These are phyloP conservation scores for Sinocyclocheilus grahami DNA, from an alignment of 2,113 vertebrate species.

Conservation along the genomic window DNA sequence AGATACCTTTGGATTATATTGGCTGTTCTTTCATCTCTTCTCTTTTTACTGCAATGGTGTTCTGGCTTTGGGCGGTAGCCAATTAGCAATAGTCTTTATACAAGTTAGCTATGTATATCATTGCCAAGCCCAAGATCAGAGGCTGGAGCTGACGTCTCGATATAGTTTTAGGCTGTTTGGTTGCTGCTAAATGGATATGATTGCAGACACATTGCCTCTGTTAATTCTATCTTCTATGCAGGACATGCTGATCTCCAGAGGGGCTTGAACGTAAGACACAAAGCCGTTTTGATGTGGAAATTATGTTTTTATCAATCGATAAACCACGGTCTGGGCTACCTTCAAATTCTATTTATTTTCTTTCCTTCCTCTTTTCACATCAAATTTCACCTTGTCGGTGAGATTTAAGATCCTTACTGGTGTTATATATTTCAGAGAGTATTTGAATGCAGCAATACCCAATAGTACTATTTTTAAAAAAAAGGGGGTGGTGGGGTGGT, in stretches of 20 bases:
- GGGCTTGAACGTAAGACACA: not conserved
- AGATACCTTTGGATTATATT: conserved; percentile 41
- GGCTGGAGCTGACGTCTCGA: not conserved
- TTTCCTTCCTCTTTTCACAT: not conserved
- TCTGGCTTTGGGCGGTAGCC: conserved; percentile 35
- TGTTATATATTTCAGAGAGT: conserved; percentile 28
- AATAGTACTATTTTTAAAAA: not conserved
- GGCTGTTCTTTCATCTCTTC: not conserved
- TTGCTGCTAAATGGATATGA: conserved; percentile 29
- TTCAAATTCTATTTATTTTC: conserved; percentile 33
- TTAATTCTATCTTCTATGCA: conserved; percentile 40
- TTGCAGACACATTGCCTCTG: conserved; percentile 9
- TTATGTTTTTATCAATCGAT: conserved; percentile 48
- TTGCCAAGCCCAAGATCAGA: conserved; percentile 10
- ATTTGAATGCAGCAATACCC: conserved; percentile 16
- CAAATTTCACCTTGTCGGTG: conserved; percentile 29
- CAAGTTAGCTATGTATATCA: conserved; percentile 20
- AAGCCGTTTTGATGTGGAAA: conserved; percentile 42
- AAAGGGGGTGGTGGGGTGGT: fast-evolving
- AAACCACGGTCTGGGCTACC: conserved; percentile 43
- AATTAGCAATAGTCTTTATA: conserved; percentile 35
- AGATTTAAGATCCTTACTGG: not conserved
- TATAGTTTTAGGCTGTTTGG: conserved; percentile 28
- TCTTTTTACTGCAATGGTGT: conserved; percentile 19
- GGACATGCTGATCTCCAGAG: conserved; percentile 14